Percentiles rank a stretch among this genome's conserved stretches.
Conservation (phyloP, 2,797 vertebrate species). For the Xenops minutus region DNA sequence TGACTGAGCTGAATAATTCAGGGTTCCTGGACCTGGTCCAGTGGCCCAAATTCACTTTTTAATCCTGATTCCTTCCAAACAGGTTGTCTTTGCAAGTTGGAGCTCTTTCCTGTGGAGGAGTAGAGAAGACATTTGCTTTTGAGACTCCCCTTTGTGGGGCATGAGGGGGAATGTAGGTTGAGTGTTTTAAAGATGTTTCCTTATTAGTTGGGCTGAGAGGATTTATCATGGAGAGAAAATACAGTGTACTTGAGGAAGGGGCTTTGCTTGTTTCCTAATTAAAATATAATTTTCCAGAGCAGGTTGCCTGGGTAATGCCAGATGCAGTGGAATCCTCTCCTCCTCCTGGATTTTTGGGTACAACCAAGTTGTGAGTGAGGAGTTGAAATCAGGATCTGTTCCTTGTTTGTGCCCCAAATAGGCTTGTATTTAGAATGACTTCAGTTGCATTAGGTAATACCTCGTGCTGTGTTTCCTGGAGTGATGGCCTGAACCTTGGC, state of each 20-base stretch:
- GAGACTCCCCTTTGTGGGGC: neutral
- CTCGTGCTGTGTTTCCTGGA: neutral
- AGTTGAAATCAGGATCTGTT: neutral
- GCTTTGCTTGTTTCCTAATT: neutral
- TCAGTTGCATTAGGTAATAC: neutral
- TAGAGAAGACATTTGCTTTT: neutral
- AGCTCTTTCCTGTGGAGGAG: neutral
- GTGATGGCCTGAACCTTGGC: neutral
- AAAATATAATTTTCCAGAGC: neutral
- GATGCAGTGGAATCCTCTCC: neutral
- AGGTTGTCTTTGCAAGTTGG: neutral
- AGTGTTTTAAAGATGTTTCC: neutral
- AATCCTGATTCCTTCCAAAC: neutral
- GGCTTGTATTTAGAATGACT: neutral
- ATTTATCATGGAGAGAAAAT: neutral
- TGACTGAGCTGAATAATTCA: neutral
- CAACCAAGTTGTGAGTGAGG: neutral
- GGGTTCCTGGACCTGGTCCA: neutral
- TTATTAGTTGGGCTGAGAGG: neutral
- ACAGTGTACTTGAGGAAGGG: neutral
- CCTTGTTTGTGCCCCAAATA: neutral
- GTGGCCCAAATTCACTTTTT: neutral
- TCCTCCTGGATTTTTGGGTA: neutral
- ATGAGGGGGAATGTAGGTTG: rapidly evolving
- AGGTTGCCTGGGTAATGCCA: neutral